phyloP scores from a whole-genome alignment of 2,888 invertebrate species.

The Teleiodes luculella region DNA sequence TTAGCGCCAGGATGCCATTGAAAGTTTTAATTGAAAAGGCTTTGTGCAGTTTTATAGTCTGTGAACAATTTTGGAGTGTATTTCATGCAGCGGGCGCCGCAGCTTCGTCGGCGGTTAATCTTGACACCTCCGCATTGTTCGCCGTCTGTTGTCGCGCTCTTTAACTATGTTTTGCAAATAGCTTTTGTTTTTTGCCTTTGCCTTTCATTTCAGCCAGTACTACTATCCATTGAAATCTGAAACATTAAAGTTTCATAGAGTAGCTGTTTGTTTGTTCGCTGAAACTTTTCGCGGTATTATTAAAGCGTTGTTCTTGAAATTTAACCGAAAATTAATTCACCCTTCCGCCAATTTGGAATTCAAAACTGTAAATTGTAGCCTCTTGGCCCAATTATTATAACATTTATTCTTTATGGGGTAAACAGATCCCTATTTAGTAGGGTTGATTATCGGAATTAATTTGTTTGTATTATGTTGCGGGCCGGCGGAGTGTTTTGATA shows the following conservation, averaged over 20 bases:
- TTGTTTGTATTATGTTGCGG: constrained; percentile 75
- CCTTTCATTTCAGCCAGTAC: background rate
- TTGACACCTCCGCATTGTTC: constrained; percentile 42
- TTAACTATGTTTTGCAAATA: constrained; percentile 6
- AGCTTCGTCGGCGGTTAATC: constrained; percentile 40
- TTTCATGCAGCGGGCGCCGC: constrained; percentile 47
- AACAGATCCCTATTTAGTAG: constrained; percentile 76
- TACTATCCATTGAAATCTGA: background rate
- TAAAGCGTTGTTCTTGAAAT: constrained; percentile 52
- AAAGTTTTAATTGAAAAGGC: constrained; percentile 78
- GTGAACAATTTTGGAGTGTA: constrained; percentile 64
- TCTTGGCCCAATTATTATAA: constrained; percentile 74
- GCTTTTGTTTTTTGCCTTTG: background rate
- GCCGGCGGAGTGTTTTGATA: constrained; percentile 67
- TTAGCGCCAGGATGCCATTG: constrained; percentile 68
- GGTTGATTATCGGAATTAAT: constrained; percentile 77
- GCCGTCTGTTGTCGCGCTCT: constrained; percentile 10
- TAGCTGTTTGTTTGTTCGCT: background rate
- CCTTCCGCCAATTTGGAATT: constrained; percentile 62
- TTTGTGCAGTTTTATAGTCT: constrained; percentile 72
- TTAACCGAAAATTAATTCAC: constrained; percentile 64
- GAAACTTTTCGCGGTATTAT: constrained; percentile 51
- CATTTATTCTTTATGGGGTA: constrained; percentile 76
- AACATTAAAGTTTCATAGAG: background rate
- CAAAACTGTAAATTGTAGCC: constrained; percentile 68